These are phyloP conservation scores for Dorcus parallelipipedus DNA, from an alignment of 2,888 invertebrate genomes.

Conservation along the genomic window DNA sequence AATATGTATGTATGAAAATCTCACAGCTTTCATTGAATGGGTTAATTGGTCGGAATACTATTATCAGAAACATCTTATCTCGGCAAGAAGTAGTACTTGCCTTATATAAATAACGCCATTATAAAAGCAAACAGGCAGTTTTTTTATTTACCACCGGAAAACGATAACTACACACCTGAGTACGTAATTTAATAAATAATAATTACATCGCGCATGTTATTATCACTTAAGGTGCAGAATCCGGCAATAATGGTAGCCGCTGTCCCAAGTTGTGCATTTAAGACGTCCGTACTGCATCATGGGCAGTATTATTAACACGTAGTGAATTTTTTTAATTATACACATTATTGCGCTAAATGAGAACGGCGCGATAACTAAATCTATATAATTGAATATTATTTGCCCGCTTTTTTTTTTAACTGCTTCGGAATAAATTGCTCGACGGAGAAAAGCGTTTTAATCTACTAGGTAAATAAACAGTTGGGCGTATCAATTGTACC, in stretches of 20 bases:
- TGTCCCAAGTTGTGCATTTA: too few species aligned
- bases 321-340: background rate
- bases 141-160: background rate
- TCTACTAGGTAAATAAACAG: constrained; percentile 6
- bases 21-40: too few species aligned
- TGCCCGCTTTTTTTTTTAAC: too few species aligned
- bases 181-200: background rate
- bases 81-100: too few species aligned
- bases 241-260: background rate
- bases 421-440: too few species aligned
- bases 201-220: background rate
- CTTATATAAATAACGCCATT: background rate
- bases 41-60: too few species aligned
- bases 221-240: background rate
- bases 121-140: background rate
- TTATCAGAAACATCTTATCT: too few species aligned
- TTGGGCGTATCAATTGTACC: constrained; percentile 11
- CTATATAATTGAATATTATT: too few species aligned
- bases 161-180: background rate
- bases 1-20: too few species aligned
- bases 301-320: too few species aligned
- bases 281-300: too few species aligned
- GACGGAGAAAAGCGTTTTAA: background rate
- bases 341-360: background rate
- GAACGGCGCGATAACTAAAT: too few species aligned